These are phyloP conservation scores for Geotrupes spiniger DNA, from an alignment of 2,888 invertebrate genomes.

Conservation along the genomic window DNA sequence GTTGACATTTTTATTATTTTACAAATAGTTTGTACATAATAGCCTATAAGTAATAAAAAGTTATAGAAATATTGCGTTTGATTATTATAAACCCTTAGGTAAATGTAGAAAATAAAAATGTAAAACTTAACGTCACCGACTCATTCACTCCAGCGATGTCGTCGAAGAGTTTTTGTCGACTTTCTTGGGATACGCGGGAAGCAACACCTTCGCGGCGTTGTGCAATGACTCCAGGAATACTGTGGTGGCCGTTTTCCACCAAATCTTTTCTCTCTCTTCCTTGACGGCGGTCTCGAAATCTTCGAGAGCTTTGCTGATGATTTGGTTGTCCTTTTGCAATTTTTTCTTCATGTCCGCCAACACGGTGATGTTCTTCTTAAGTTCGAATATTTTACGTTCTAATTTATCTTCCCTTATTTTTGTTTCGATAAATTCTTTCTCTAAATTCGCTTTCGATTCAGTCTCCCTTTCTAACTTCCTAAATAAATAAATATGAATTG, in stretches of 20 bases:
- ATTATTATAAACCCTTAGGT: conserved; percentile 3
- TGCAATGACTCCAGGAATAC: conserved; percentile 33
- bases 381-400: conserved; percentile 8
- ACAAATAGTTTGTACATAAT: conserved; percentile 19
- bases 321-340: conserved; percentile 13
- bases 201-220: conserved; percentile 33
- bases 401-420: conserved; percentile 9
- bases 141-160: not conserved
- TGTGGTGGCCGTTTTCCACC: conserved; percentile 33
- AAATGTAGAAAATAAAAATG: conserved; percentile 4
- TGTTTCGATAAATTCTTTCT: conserved; percentile 9
- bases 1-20: conserved; percentile 17
- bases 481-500: not conserved
- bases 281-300: conserved; percentile 23
- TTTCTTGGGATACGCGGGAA: conserved; percentile 29
- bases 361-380: conserved; percentile 10
- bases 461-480: conserved; percentile 15
- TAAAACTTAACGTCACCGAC: not conserved
- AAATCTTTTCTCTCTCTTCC: conserved; percentile 29
- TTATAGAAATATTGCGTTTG: conserved; percentile 9
- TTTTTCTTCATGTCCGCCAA: conserved; percentile 20
- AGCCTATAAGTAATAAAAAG: conserved; percentile 19
- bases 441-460: conserved; percentile 4
- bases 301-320: conserved; percentile 8
- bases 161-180: conserved; percentile 5